A percentile compares a stretch with the other conserved stretches of the same genome.
Conservation (phyloP, 1,140 invertebrate species). For the Liolophura sinensis region DNA sequence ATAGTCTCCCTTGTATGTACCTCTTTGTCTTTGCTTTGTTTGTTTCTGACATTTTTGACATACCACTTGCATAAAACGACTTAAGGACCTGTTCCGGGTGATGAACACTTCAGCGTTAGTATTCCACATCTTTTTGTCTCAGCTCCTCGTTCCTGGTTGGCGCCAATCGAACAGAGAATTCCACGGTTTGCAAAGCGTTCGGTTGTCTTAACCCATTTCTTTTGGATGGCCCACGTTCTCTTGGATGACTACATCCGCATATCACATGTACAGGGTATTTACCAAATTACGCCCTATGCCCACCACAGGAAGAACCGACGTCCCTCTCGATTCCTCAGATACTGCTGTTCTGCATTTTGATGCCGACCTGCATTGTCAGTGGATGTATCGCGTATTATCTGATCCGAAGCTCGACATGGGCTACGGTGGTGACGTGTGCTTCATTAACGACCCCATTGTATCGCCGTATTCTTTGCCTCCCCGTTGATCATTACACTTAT, state of each 20-base stretch:
- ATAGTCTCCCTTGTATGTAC: slow-evolving; percentile 49
- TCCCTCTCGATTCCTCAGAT: too few species aligned
- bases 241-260: slow-evolving; percentile 92
- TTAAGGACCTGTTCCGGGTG: slow-evolving; percentile 60
- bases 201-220: slow-evolving; percentile 86
- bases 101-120: slow-evolving; percentile 60
- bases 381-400: too few species aligned
- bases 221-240: slow-evolving; percentile 90
- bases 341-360: too few species aligned
- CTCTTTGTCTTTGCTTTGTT: slow-evolving; percentile 53
- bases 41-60: slow-evolving; percentile 57
- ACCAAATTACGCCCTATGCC: not conserved
- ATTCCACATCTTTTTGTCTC: slow-evolving; percentile 54
- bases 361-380: too few species aligned
- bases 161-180: slow-evolving; percentile 18
- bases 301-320: too few species aligned
- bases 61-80: slow-evolving; percentile 54
- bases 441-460: slow-evolving; percentile 20
- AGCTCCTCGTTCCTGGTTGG: slow-evolving; percentile 59
- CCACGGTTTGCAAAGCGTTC: slow-evolving; percentile 57
- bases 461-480: slow-evolving; percentile 24
- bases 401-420: slow-evolving; percentile 14
- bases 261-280: slow-evolving; percentile 62
- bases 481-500: slow-evolving; percentile 27
- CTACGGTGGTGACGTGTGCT: slow-evolving; percentile 29